Conservation (phyloP, 2,113 vertebrate species). For the Cynocephalus volans region DNA sequence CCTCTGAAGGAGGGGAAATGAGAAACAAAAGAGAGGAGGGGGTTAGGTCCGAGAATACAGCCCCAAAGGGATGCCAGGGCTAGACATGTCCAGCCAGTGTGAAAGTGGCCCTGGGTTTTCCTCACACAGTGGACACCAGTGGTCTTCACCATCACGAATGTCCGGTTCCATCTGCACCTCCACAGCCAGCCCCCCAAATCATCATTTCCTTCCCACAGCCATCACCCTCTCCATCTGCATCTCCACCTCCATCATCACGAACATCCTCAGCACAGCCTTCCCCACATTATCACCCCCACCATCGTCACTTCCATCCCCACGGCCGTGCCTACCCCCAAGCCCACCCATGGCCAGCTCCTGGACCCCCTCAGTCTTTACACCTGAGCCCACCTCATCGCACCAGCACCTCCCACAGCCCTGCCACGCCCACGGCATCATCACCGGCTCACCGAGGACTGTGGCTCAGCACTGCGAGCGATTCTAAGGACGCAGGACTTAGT, state of each 20-base stretch:
- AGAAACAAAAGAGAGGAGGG: neutral
- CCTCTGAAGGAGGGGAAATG: neutral
- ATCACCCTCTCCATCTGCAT: neutral
- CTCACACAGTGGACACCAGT: accelerated
- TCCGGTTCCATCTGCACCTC: neutral
- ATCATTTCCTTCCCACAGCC: neutral
- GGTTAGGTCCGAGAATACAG: too few relatives aligned
- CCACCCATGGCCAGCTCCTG: too few relatives aligned
- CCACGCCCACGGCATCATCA: accelerated
- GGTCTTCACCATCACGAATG: neutral
- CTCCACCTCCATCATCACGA: neutral
- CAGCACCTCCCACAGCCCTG: neutral
- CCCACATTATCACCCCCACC: neutral
- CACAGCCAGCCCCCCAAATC: neutral
- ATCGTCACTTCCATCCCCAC: neutral
- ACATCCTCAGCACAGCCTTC: accelerated
- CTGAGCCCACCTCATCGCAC: too few relatives aligned
- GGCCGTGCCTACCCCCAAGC: too few relatives aligned
- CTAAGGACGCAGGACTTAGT: neutral
- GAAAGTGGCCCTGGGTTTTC: neutral
- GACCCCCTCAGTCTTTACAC: too few relatives aligned
- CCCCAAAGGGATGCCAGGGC: neutral
- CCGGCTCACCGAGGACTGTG: neutral
- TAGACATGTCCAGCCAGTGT: neutral
- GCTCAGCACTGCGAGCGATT: neutral